Conservation (phyloP, 1,140 invertebrate genomes). For the Drosophila tristis region DNA sequence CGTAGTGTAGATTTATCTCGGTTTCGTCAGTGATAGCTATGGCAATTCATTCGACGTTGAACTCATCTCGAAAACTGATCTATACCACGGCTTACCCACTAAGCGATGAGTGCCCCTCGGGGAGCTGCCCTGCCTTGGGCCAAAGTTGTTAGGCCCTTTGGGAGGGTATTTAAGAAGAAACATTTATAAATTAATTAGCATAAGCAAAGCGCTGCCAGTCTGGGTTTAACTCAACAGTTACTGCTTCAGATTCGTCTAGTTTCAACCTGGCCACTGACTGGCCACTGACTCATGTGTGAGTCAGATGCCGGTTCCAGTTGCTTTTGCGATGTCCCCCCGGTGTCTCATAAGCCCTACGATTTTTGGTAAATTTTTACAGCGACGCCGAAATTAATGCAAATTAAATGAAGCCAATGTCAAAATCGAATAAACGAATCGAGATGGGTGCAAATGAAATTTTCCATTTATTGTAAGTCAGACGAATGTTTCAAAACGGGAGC, state of each 20-base stretch:
- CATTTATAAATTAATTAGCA: conserved; percentile 79
- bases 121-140: no score
- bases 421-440: no score
- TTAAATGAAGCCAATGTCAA: background rate
- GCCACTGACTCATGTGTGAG: conserved; percentile 35
- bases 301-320: conserved; percentile 33
- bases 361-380: conserved; percentile 32
- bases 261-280: conserved; percentile 45
- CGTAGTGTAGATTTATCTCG: no score
- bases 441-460: conserved; percentile 22
- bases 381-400: background rate
- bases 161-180: conserved; percentile 34
- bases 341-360: background rate
- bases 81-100: no score
- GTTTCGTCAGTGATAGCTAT: no score
- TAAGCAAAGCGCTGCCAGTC: conserved; percentile 54
- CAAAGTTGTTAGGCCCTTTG: background rate
- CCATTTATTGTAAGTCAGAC: conserved; percentile 16
- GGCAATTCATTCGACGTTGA: no score
- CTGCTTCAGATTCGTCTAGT: conserved; percentile 70
- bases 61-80: no score
- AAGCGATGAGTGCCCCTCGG: no score
- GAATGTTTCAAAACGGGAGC: no score
- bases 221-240: conserved; percentile 35
- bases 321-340: background rate